A percentile compares a stretch with the other conserved stretches of the same genome.
phyloP scores from a whole-genome alignment of 2,888 invertebrate species.

The Hypomecis atomaria region DNA sequence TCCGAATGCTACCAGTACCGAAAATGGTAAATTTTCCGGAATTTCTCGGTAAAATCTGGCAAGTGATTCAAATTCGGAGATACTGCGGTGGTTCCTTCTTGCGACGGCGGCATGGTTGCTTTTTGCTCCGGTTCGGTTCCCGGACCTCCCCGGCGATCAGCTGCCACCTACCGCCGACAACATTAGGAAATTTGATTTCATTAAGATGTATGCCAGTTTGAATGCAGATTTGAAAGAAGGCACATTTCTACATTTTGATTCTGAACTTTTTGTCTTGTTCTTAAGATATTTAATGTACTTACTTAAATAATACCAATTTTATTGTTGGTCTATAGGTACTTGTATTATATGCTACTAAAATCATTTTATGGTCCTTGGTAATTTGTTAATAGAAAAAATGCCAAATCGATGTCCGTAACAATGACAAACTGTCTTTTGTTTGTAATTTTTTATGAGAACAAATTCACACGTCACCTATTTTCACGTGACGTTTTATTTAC shows the following conservation, averaged over 20 bases:
- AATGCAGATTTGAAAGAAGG: neutral
- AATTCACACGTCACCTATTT: too few species aligned
- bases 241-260: neutral
- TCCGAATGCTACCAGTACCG: conserved; percentile 28
- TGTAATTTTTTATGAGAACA: too few species aligned
- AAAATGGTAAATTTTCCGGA: conserved; percentile 50
- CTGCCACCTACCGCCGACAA: conserved; percentile 21
- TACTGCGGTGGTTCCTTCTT: conserved; percentile 43
- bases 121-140: conserved; percentile 49
- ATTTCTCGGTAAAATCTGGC: conserved; percentile 46
- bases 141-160: conserved; percentile 42
- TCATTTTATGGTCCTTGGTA: too few species aligned
- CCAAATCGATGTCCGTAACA: too few species aligned
- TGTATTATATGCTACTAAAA: too few species aligned
- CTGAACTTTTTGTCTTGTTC: too few species aligned
- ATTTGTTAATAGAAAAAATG: too few species aligned
- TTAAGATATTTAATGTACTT: too few species aligned
- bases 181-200: conserved; percentile 9
- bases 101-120: conserved; percentile 42
- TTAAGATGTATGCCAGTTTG: neutral
- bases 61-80: conserved; percentile 43
- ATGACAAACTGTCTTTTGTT: too few species aligned
- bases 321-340: too few species aligned
- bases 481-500: too few species aligned
- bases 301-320: too few species aligned